A percentile compares a stretch with the other conserved stretches of the same genome.
Conservation (phyloP, 2,113 vertebrate species). For the Eptesicus fuscus region DNA sequence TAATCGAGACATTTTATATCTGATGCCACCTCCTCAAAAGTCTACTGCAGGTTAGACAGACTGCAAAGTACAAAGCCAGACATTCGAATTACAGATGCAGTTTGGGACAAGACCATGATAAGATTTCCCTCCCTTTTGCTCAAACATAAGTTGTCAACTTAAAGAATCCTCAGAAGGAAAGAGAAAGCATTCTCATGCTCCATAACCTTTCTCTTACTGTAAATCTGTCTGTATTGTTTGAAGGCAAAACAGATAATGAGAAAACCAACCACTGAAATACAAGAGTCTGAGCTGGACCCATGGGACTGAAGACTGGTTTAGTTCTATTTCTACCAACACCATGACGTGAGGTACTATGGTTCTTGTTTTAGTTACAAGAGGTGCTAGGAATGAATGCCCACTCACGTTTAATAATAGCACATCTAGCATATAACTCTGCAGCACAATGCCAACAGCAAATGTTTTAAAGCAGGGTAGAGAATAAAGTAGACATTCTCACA, state of each 20-base stretch:
- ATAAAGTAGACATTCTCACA: conserved; percentile 52
- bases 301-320: conserved; percentile 6
- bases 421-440: conserved; percentile 30
- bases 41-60: conserved; percentile 52
- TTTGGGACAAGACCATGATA: conserved; percentile 32
- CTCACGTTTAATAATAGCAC: conserved; percentile 67
- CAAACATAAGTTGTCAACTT: conserved; percentile 25
- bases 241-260: conserved; percentile 29
- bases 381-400: conserved; percentile 68
- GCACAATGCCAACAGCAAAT: conserved; percentile 55
- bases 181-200: conserved; percentile 22
- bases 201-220: conserved; percentile 42
- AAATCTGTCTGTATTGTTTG: conserved; percentile 19
- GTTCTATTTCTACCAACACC: conserved; percentile 51
- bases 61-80: conserved; percentile 53
- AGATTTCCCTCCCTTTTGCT: conserved; percentile 21
- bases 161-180: conserved; percentile 41
- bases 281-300: not conserved
- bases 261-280: not conserved
- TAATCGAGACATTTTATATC: conserved; percentile 66
- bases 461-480: conserved; percentile 52
- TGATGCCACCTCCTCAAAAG: conserved; percentile 54
- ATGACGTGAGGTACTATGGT: conserved; percentile 51
- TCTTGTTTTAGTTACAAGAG: conserved; percentile 58
- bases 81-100: conserved; percentile 2